These are phyloP conservation scores for Uloborus diversus DNA, from an alignment of 1,140 invertebrate species.

Conservation along the genomic window DNA sequence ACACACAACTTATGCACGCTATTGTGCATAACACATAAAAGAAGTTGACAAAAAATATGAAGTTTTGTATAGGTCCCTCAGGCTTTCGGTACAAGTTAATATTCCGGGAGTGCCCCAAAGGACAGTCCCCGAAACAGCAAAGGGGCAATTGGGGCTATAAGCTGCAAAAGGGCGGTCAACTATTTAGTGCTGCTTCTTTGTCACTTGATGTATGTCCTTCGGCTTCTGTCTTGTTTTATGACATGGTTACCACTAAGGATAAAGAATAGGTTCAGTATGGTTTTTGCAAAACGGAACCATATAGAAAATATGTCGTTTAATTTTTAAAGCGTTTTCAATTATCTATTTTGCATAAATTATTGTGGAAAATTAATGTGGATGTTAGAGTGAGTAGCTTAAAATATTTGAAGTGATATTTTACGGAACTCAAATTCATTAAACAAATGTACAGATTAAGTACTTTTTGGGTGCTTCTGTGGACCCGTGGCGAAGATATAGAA, in stretches of 20 bases:
- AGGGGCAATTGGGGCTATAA: too few relatives aligned
- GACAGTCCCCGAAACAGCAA: too few relatives aligned
- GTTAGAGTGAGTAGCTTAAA: too few relatives aligned
- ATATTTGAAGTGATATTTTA: not conserved
- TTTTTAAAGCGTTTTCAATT: not conserved
- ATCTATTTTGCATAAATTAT: not conserved
- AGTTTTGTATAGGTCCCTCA: too few relatives aligned
- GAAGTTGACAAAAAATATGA: too few relatives aligned
- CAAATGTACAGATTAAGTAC: not conserved
- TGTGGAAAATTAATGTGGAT: too few relatives aligned
- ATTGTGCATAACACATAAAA: too few relatives aligned
- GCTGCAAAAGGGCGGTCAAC: not conserved
- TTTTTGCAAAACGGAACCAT: not conserved
- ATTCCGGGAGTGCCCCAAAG: too few relatives aligned
- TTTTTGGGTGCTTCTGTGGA: not conserved
- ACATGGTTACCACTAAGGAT: not conserved
- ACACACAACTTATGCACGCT: too few relatives aligned
- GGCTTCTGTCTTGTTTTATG: slow-evolving; percentile 3
- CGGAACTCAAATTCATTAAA: not conserved
- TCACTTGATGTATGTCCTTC: not conserved
- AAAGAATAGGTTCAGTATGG: not conserved
- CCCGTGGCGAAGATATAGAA: not conserved
- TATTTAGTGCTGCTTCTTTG: not conserved
- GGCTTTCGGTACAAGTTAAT: too few relatives aligned
- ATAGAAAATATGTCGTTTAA: not conserved